Conservation (phyloP, 30 jellyfish, hydroid and myxozoan genomes). For the Catostylus mosaicus region DNA sequence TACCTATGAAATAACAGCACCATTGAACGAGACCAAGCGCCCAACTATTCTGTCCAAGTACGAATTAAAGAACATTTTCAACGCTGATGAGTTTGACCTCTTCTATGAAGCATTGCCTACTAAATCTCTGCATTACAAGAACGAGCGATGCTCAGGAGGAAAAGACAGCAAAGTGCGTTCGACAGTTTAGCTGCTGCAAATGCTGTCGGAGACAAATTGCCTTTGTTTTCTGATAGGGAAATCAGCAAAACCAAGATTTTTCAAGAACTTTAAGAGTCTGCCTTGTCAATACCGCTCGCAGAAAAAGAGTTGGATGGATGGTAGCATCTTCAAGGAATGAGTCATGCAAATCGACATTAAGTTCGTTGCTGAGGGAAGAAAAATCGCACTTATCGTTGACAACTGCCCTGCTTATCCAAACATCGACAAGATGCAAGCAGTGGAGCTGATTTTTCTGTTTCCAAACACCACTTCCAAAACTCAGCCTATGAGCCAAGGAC, state of each 20-base stretch:
- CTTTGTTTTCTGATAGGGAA: neutral
- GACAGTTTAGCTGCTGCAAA: neutral
- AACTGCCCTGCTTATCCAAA: neutral
- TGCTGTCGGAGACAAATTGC: neutral
- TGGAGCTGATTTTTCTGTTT: neutral
- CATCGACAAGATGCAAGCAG: neutral
- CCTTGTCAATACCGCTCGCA: neutral
- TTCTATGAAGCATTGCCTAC: no score
- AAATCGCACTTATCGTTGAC: neutral
- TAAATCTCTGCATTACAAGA: neutral
- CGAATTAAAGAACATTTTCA: no score
- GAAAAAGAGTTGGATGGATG: neutral
- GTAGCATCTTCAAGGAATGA: neutral
- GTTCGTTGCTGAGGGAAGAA: neutral
- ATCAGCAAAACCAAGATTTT: conserved; percentile 23
- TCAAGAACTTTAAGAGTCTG: neutral
- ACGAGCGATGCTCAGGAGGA: conserved; percentile 23
- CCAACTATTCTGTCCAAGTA: neutral
- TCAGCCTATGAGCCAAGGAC: conserved; percentile 47
- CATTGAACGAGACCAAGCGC: neutral
- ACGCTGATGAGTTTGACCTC: no score
- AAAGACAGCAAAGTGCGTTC: neutral
- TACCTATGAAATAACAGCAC: neutral
- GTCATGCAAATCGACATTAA: neutral
- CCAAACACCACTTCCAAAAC: neutral